Evolutionary conservation across 1,140 invertebrate species (phyloP).

Genomic region (Neodiprion virginianus): DNA sequence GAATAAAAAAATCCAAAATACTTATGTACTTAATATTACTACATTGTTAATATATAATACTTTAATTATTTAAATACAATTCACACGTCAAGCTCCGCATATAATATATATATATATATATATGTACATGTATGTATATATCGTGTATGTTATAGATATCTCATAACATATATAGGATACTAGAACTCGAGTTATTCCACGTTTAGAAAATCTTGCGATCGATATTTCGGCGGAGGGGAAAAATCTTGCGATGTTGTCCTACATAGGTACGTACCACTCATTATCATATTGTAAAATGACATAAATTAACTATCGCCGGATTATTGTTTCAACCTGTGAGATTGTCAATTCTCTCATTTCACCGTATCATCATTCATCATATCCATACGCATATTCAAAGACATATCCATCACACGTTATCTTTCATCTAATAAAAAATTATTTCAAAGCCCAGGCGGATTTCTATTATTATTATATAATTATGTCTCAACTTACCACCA

Average conservation of each 20-base stretch:
- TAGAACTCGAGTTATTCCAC: too few relatives aligned
- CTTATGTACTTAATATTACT: conserved; percentile 1
- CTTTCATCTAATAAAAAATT: conserved; percentile 1
- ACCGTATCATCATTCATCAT: background rate
- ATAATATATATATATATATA: too few relatives aligned
- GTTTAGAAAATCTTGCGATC: background rate
- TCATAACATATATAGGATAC: too few relatives aligned
- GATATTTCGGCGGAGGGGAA: background rate
- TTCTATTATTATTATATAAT: too few relatives aligned
- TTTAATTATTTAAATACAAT: background rate
- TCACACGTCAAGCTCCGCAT: background rate
- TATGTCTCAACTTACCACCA: too few relatives aligned
- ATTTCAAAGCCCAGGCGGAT: background rate
- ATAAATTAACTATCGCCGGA: too few relatives aligned
- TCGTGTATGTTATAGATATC: too few relatives aligned
- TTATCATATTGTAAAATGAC: too few relatives aligned
- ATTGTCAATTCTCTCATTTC: background rate
- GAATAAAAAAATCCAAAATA: background rate
- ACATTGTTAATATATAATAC: conserved; percentile 2
- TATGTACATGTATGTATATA: too few relatives aligned
- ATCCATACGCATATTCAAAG: background rate
- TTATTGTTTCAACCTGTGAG: too few relatives aligned
- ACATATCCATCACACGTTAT: background rate
- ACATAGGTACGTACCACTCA: too few relatives aligned
- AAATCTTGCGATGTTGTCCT: too few relatives aligned